phyloP scores from a whole-genome alignment of 2,888 invertebrate species.

The Heliconius ethilla region DNA sequence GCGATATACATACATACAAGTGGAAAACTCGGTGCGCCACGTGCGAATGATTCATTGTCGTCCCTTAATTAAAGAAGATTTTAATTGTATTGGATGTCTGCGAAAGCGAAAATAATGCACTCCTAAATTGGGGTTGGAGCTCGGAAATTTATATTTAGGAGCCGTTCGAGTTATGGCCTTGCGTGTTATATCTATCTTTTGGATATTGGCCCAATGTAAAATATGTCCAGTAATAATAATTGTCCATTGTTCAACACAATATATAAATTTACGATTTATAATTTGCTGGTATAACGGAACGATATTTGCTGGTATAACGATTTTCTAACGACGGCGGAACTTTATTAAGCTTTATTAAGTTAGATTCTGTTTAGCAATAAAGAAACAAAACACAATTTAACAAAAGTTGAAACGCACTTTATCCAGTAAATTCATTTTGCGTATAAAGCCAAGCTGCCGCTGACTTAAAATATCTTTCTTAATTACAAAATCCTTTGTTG shows the following conservation, averaged over 20 bases:
- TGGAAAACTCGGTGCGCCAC: constrained; percentile 82
- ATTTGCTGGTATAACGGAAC: constrained; percentile 39
- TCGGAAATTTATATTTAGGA: constrained; percentile 75
- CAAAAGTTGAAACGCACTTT: constrained; percentile 73
- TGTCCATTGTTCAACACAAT: constrained; percentile 47
- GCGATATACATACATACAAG: constrained; percentile 66
- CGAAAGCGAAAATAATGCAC: constrained; percentile 82
- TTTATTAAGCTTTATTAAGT: constrained; percentile 43
- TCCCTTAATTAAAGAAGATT: constrained; percentile 84
- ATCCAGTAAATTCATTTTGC: constrained; percentile 79
- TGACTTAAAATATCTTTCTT: constrained; percentile 81
- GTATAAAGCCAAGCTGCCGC: constrained; percentile 80
- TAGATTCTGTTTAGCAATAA: constrained; percentile 48
- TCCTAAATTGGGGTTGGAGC: constrained; percentile 79
- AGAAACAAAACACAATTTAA: constrained; percentile 53
- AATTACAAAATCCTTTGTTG: constrained; percentile 82
- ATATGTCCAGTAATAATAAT: constrained; percentile 44
- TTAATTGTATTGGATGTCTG: constrained; percentile 83
- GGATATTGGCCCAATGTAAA: constrained; percentile 50
- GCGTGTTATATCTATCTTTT: constrained; percentile 67
- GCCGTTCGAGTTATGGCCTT: constrained; percentile 70
- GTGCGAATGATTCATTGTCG: constrained; percentile 82
- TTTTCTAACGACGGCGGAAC: constrained; percentile 38
- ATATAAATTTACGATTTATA: constrained; percentile 45
- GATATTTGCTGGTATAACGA: constrained; percentile 30